Percentiles rank a stretch among this genome's conserved stretches.
Evolutionary conservation across 2,797 vertebrate genomes (phyloP).

Genomic region (Lacerta bilineata): DNA sequence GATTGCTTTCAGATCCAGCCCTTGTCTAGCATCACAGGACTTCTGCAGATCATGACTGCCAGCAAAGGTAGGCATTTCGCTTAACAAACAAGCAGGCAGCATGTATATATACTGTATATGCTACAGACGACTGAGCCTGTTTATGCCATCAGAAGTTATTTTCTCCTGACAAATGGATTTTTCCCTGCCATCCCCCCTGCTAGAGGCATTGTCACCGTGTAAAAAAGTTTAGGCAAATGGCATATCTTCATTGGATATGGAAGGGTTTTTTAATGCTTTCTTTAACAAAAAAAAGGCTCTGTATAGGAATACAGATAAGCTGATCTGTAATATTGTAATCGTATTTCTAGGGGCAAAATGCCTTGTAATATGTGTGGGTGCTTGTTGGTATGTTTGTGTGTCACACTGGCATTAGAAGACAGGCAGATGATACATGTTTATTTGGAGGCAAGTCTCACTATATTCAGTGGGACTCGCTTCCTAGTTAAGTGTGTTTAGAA

Average conservation of each 20-base stretch:
- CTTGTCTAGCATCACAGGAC: constrained; percentile 57
- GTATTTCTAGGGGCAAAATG: neutral
- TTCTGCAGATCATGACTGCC: constrained; percentile 83
- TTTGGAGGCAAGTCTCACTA: neutral
- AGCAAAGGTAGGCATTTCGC: constrained; percentile 87
- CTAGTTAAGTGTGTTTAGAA: neutral
- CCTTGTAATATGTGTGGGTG: constrained; percentile 8
- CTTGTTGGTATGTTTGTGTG: constrained; percentile 46
- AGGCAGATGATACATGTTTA: neutral
- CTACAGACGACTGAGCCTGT: neutral
- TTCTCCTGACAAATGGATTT: neutral
- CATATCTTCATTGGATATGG: constrained; percentile 23
- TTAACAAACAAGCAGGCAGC: neutral
- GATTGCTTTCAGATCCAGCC: constrained; percentile 46
- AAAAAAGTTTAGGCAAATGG: constrained; percentile 49
- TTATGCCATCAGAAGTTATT: neutral
- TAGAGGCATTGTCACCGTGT: constrained; percentile 30
- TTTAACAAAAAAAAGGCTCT: neutral
- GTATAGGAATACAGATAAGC: neutral
- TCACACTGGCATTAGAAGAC: neutral
- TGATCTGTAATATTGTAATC: neutral
- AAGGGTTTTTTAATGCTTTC: neutral
- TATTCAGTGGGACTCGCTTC: neutral
- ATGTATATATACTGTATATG: neutral
- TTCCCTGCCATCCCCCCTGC: neutral